Conservation (phyloP, 2,113 vertebrate species). For the Tyto alba region DNA sequence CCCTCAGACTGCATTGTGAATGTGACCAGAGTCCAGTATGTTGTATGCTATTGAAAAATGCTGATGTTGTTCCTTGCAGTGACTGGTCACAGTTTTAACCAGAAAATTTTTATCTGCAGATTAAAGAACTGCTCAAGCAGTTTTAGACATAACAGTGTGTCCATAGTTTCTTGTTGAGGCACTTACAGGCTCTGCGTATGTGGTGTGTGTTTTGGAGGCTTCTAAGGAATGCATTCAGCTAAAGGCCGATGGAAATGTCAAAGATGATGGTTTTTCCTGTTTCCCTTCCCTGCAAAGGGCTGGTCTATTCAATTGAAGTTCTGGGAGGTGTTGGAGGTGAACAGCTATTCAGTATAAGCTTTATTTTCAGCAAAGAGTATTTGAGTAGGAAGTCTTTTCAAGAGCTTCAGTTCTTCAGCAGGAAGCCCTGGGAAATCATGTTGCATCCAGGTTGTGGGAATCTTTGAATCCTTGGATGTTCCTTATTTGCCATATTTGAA, state of each 20-base stretch:
- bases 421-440: not conserved
- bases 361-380: not conserved
- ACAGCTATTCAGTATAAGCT: not conserved
- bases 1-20: not conserved
- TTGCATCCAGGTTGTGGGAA: not conserved
- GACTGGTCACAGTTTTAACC: not conserved
- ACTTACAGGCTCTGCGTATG: accelerated
- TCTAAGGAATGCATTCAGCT: not conserved
- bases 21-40: not conserved
- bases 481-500: not conserved
- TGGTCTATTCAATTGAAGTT: not conserved
- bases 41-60: not conserved
- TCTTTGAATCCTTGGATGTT: not conserved
- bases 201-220: not conserved
- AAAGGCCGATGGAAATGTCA: not conserved
- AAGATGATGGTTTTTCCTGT: not conserved
- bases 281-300: not conserved
- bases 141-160: not conserved
- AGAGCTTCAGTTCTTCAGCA: not conserved
- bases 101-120: not conserved
- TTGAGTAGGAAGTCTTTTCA: not conserved
- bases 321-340: not conserved
- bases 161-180: not conserved
- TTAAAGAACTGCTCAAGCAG: not conserved
- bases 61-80: not conserved